Base-by-base conservation (phyloP, 1,140 invertebrate species). In the Scylla paramamosain region DNA sequence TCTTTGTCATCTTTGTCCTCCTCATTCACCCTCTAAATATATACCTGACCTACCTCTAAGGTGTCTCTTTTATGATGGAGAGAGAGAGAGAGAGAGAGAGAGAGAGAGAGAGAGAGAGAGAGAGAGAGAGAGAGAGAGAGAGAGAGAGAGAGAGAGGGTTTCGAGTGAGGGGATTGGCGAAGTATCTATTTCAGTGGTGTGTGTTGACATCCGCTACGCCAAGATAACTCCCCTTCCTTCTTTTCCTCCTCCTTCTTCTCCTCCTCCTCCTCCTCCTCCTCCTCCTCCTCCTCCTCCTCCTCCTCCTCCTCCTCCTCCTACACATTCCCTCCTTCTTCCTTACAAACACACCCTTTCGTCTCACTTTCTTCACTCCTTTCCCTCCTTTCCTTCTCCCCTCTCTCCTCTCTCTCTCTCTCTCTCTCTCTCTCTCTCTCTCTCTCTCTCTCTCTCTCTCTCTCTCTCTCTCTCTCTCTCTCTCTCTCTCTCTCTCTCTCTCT, bases 41-140 rank as follows among this genome's bases (percentile, higher is more conserved):
- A 77, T n/a, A 77, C 67, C 20, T 77, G n/a, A 77, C 67, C 67
- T 77, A 77, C 67, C 67, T 77, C 20, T 77, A n/a, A 59, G 52
- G 10, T 20, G 52, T 59, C 0, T 59, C 10, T 16, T 59, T 16
- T 59, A 12, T 59, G 20, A 77, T 12, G 20, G 67, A 77, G 67
- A 77, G 67, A 77, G 67, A 77, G 67, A 77, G 67, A 77, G 67
- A 77, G 67, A 77, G 67, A 77, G 67, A 77, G 25, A 77, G 67
- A 77, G 67, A 77, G 67, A 77, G 67, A 77, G 67, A 77, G n/a
- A 77, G 67, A n/a, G 67, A n/a, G n/a, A n/a, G 67, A 77, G 67
- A 77, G 67, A 77, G 67, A 77, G 67, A 77, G 67, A 59, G 67
- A 77, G 67, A 77, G 67, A 77, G 67, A 77, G 67, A 77, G 67